Conservation (phyloP, 2,888 invertebrate species). For the Tenthredo livida region DNA sequence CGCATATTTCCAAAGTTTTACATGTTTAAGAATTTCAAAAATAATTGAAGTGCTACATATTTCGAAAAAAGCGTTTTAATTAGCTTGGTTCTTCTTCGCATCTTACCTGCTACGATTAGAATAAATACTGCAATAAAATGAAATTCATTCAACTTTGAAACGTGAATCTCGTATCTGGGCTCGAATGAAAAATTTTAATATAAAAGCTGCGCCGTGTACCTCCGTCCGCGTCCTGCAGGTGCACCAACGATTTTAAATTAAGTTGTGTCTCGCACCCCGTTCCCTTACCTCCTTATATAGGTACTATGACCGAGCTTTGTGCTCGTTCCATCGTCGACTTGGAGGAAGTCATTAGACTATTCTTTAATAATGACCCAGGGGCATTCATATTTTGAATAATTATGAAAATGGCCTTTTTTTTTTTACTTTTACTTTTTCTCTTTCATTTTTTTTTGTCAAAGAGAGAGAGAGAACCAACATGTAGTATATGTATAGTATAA, state of each 20-base stretch:
- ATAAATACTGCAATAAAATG: background rate
- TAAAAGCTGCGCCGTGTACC: background rate
- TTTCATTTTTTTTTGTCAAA: background rate
- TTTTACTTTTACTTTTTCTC: background rate
- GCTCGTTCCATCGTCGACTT: background rate
- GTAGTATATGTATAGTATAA: background rate
- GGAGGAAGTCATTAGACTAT: conserved; percentile 36
- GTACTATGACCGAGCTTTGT: background rate
- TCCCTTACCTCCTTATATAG: background rate
- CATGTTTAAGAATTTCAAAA: too few species aligned
- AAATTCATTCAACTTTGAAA: background rate
- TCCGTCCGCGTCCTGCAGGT: background rate
- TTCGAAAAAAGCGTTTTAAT: too few species aligned
- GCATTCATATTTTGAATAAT: conserved; percentile 22
- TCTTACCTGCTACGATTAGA: background rate
- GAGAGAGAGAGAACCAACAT: background rate
- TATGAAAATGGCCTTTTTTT: background rate
- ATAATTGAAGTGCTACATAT: too few species aligned
- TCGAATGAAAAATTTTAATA: conserved; percentile 19
- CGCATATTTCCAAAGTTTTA: too few species aligned
- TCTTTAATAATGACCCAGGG: background rate
- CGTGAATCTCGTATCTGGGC: background rate
- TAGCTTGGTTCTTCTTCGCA: background rate
- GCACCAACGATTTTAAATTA: conserved; percentile 18
- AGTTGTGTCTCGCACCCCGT: conserved; percentile 12